Evolutionary conservation across 2,113 vertebrate species (phyloP).

Genomic region (Oostethus manadensis): DNA sequence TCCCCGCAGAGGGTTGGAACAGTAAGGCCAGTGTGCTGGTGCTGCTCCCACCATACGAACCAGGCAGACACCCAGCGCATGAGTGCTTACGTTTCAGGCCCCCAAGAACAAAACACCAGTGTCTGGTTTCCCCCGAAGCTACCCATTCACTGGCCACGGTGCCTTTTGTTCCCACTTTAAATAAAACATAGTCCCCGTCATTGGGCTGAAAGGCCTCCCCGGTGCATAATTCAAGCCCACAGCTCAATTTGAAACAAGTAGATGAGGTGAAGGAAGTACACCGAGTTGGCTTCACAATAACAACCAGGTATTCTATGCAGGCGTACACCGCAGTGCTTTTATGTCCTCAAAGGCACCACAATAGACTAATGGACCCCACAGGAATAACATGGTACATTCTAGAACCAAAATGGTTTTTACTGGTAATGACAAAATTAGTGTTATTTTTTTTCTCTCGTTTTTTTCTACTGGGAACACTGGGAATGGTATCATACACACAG

Average conservation of each 20-base stretch:
- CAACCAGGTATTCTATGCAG: not conserved
- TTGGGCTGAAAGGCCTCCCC: constrained; percentile 47
- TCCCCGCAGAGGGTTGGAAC: constrained; percentile 20
- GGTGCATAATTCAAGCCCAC: constrained; percentile 64
- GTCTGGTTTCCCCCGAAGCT: constrained; percentile 63
- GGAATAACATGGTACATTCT: no score
- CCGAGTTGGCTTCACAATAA: constrained; percentile 3
- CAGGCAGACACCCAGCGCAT: constrained; percentile 15
- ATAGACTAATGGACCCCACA: no score
- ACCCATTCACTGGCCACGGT: constrained; percentile 26
- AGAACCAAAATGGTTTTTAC: no score
- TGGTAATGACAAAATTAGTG: no score
- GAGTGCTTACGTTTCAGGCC: constrained; percentile 64
- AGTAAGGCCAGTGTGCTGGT: constrained; percentile 51
- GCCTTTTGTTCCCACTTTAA: constrained; percentile 61
- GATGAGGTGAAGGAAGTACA: constrained; percentile 16
- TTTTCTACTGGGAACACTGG: no score
- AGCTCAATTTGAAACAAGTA: constrained; percentile 31
- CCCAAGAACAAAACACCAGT: constrained; percentile 62
- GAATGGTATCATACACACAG: no score
- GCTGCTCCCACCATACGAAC: constrained; percentile 45
- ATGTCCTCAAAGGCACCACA: no score
- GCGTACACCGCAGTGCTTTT: not conserved
- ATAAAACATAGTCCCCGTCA: constrained; percentile 68
- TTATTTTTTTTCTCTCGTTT: no score